Evolutionary conservation across 2,888 invertebrate genomes (phyloP).

Genomic region (Congeria kusceri): DNA sequence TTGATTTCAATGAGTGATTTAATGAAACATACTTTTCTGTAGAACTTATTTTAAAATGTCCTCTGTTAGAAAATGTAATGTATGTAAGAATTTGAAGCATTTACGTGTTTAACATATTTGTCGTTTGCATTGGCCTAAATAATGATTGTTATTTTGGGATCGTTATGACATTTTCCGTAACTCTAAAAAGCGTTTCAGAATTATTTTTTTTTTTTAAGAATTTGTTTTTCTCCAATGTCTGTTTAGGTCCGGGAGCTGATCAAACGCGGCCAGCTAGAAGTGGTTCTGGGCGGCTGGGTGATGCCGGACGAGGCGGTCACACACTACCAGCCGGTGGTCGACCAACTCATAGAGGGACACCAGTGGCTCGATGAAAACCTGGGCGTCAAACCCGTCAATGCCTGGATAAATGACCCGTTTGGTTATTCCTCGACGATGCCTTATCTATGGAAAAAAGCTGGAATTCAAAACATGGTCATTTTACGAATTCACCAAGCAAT

Average conservation of each 20-base stretch:
- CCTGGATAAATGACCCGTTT: constrained; percentile 85
- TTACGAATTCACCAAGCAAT: constrained; percentile 90
- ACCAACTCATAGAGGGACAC: constrained; percentile 84
- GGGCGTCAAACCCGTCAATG: constrained; percentile 86
- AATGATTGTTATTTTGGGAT: too few species aligned
- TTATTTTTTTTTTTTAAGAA: too few species aligned
- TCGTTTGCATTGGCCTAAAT: too few species aligned
- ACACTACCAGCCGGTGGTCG: constrained; percentile 81
- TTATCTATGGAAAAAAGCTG: constrained; percentile 82
- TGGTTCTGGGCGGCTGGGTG: constrained; percentile 84
- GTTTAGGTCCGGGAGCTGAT: constrained; percentile 75
- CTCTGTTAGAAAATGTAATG: too few species aligned
- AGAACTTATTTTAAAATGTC: too few species aligned
- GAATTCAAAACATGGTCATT: constrained; percentile 83
- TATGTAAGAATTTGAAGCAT: too few species aligned
- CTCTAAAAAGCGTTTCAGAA: too few species aligned
- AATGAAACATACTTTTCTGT: too few species aligned
- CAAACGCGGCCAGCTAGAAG: constrained; percentile 81
- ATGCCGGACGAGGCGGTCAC: constrained; percentile 84
- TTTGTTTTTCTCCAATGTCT: too few species aligned
- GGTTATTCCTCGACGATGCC: constrained; percentile 84
- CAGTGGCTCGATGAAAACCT: constrained; percentile 83
- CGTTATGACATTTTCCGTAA: too few species aligned
- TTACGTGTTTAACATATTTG: too few species aligned
- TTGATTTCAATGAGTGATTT: too few species aligned